phyloP scores from a whole-genome alignment of 2,113 vertebrate genomes.

The Hippocampus guttulatus region DNA sequence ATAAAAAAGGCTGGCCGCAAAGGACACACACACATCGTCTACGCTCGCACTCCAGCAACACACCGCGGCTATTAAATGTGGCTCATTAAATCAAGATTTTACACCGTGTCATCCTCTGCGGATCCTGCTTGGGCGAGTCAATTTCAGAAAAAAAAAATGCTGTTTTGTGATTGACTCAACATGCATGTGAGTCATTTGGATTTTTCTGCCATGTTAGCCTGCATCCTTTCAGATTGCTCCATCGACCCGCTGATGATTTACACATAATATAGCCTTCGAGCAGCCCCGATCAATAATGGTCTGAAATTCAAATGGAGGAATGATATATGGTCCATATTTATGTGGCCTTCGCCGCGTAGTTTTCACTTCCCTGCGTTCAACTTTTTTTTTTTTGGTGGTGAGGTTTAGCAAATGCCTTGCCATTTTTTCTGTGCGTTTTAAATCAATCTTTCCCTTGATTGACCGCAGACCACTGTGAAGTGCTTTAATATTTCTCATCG shows the following conservation, averaged over 20 bases:
- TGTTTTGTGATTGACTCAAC: constrained; percentile 46
- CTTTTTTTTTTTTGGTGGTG: constrained; percentile 47
- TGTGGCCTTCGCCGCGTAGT: constrained; percentile 52
- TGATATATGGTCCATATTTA: constrained; percentile 56
- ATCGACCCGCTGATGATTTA: constrained; percentile 55
- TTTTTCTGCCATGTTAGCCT: constrained; percentile 26
- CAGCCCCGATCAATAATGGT: constrained; percentile 58
- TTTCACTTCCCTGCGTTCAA: constrained; percentile 24
- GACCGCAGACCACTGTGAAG: constrained; percentile 59
- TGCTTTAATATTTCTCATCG: constrained; percentile 78
- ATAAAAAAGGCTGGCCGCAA: constrained; percentile 61
- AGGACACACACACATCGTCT: constrained; percentile 30
- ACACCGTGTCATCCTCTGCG: constrained; percentile 16
- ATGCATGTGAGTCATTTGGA: constrained; percentile 42
- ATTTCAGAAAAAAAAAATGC: constrained; percentile 21
- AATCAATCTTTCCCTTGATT: constrained; percentile 52
- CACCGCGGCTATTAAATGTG: constrained; percentile 13
- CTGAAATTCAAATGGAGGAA: constrained; percentile 48
- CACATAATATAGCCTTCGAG: constrained; percentile 50
- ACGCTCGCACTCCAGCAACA: background rate
- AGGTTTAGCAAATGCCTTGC: constrained; percentile 56
- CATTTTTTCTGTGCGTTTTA: constrained; percentile 50
- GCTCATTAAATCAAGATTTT: constrained; percentile 24
- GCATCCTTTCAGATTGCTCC: constrained; percentile 32
- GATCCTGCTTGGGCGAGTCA: constrained; percentile 16